Conservation (phyloP, 2,113 vertebrate genomes). For the Larimichthys polyactis region DNA sequence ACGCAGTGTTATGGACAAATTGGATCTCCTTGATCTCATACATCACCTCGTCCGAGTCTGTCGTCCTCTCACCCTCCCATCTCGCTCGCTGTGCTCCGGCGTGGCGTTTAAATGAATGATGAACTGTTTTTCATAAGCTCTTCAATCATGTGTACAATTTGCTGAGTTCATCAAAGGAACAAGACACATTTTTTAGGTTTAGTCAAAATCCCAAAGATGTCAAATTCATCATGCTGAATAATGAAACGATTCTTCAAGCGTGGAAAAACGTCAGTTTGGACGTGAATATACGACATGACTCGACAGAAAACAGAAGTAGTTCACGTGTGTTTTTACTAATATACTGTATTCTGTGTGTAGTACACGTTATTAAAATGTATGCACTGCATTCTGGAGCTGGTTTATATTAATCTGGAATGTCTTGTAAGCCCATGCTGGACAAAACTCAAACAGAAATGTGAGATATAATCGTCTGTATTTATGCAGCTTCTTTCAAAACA, state of each 20-base stretch:
- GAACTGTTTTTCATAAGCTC: background rate
- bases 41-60: conserved; percentile 31
- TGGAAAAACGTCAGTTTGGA: too few relatives aligned
- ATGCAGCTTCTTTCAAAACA: too few relatives aligned
- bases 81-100: background rate
- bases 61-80: background rate
- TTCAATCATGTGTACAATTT: background rate
- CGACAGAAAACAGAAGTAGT: too few relatives aligned
- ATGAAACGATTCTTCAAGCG: background rate
- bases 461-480: background rate
- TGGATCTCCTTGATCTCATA: conserved; percentile 54
- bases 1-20: conserved; percentile 32
- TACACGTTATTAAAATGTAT: background rate
- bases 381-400: background rate
- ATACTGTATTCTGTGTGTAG: too few relatives aligned
- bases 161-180: conserved; percentile 5
- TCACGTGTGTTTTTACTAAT: too few relatives aligned
- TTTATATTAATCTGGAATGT: background rate
- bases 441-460: background rate
- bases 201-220: background rate
- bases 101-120: background rate
- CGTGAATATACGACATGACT: background rate
- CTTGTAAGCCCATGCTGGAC: background rate
- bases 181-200: background rate
- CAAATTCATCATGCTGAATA: background rate